Evolutionary conservation across 2,888 invertebrate species (phyloP), one percentile per base, ranked within the genome.

Genomic region (Platycheirus rosarum): DNA sequence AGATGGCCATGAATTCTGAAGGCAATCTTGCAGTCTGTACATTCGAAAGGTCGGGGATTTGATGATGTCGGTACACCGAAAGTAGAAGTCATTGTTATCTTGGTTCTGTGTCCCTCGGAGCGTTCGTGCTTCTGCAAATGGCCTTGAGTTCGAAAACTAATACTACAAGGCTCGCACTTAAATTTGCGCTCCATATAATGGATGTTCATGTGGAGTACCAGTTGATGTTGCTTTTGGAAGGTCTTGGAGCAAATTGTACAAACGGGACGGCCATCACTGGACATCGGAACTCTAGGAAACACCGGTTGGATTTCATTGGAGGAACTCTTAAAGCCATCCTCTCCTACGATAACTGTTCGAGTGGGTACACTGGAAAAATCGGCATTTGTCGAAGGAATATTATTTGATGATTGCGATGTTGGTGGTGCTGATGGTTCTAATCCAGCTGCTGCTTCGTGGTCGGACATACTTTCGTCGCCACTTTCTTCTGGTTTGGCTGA

Each of bases 1-100:
- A 99, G 92, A 91, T 98, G 98, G 0, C 98, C 99, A 88, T 98
- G 98, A 87, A 98, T 98, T 86, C 97, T 93, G 90, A 99, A 99
- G 7, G 98, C 98, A 86, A 97, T 96, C 88, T 96, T 97, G 90
- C 99, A 99, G 88, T 98, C 98, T 16, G 94, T 94, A 91, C 99
- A 99, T 88, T 97, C 96, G 90, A 98, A 99, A 14, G 98, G 98
- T 60, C 98, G 93, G 2, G 98, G 98, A 91, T 98, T 98, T 11
- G 96, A 95, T 0, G 96, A 95, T 7, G 94, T 92, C 63, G 97
- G 94, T 8, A 95, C 94, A 6, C 96, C 96, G 88, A 96, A 96
- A 0, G 96, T 95, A 16, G 95, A 94, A 26, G 95, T 96, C 95
- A 96, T 96, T 87, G 94, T 95, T 85, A 97, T 97, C 92, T 97